phyloP scores from a whole-genome alignment of 2,797 vertebrate genomes.

The Halcyon leucocephala region DNA sequence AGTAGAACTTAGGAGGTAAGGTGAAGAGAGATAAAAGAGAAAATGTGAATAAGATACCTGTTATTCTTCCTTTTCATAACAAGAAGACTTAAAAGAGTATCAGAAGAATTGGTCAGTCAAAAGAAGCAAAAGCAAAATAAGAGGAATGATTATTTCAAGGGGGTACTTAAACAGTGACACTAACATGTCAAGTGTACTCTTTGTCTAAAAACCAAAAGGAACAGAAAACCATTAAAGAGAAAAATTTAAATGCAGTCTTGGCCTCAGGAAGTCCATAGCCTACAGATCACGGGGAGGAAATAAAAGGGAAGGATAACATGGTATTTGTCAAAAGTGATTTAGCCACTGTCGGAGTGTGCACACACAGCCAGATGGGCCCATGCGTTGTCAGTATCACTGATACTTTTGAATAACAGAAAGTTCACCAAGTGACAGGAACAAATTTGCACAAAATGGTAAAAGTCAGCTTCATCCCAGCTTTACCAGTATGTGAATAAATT shows the following conservation, averaged over 20 bases:
- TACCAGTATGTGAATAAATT: not conserved
- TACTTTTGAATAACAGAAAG: not conserved
- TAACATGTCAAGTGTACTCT: not conserved
- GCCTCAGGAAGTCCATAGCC: not conserved
- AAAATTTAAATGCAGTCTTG: not conserved
- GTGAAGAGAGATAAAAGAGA: not conserved
- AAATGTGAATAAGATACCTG: not conserved
- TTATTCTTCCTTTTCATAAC: not conserved
- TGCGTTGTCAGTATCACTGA: not conserved
- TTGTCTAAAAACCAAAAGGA: not conserved
- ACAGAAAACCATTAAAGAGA: not conserved
- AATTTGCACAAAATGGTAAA: not conserved
- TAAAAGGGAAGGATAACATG: not conserved
- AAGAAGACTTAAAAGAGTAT: not conserved
- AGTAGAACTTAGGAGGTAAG: not conserved
- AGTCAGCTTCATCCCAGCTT: not conserved
- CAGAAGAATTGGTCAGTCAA: not conserved
- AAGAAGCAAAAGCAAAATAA: not conserved
- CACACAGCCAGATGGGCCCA: not conserved
- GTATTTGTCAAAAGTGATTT: not conserved
- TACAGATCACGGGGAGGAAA: not conserved
- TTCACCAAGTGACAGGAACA: not conserved
- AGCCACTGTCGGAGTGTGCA: not conserved
- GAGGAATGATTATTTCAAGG: fast-evolving
- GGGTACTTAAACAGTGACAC: not conserved